A percentile compares a stretch with the other conserved stretches of the same genome.
Evolutionary conservation across 2,113 vertebrate species (phyloP).

Genomic region (Leptocoma aspasia): DNA sequence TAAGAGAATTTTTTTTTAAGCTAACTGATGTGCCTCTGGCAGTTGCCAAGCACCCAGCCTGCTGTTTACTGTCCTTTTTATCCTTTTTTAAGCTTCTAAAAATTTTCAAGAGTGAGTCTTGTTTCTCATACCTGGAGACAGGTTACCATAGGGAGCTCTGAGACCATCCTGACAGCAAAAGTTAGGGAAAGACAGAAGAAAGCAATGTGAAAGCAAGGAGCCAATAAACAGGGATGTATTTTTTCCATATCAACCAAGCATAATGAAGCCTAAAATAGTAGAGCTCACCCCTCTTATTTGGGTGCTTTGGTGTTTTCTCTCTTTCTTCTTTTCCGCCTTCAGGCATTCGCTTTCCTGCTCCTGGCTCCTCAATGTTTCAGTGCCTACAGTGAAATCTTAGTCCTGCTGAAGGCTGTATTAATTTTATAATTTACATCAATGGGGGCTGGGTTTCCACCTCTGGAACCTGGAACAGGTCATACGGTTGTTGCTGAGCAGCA

Average conservation of each 20-base stretch:
- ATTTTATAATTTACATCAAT: neutral
- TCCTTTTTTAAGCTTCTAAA: too few relatives aligned
- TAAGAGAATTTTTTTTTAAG: neutral
- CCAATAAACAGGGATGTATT: neutral
- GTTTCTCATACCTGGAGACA: accelerated
- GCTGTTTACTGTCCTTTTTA: neutral
- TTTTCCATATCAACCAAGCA: neutral
- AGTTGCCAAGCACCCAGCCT: neutral
- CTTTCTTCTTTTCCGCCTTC: neutral
- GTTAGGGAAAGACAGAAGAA: neutral
- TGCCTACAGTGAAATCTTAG: neutral
- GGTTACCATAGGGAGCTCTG: neutral
- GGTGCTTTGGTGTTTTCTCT: neutral
- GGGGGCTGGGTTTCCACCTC: neutral
- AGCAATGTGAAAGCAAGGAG: neutral
- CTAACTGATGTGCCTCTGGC: too few relatives aligned
- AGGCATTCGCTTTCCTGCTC: neutral
- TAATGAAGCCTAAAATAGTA: neutral
- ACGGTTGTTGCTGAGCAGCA: neutral
- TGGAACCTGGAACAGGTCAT: neutral
- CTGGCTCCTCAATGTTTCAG: neutral
- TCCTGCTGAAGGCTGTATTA: neutral
- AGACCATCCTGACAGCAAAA: neutral
- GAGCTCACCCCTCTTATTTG: neutral
- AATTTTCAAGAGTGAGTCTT: too few relatives aligned